Evolutionary conservation across 2,797 vertebrate genomes (phyloP), one percentile per base, ranked within the genome.

Genomic region (Gobio occitaniae): DNA sequence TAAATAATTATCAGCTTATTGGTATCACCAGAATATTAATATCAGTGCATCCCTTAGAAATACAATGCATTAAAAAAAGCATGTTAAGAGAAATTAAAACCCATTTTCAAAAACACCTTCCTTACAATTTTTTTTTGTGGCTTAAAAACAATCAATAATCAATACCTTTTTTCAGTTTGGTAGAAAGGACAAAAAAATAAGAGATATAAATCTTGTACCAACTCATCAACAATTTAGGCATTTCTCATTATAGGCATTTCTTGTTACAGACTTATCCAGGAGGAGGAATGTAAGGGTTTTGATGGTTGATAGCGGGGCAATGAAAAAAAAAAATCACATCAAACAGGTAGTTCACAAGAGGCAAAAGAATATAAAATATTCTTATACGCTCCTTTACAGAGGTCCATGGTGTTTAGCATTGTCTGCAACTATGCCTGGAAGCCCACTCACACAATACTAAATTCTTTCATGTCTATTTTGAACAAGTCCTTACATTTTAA

Each of bases 51-150:
- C 44, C 15, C n/a, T 17, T 29, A 71, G n/a, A 36, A 71, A 76
- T 19, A 47, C 54, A 76, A 54, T 17, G n/a, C n/a, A 54, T 72
- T 78, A 89, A 90, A 89, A 93, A 90, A 91, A 86, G 88, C 76
- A 85, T 80, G 87, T 25, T 12, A 21, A 59, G 36, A 25, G 13
- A 54, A 93, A 93, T 90, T 93, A 88, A 94, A 82, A 80, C 83
- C 84, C 81, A 89, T 91, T 88, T 93, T 90, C 87, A 54, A 63
- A 10, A 17, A 92, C 90, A 91, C 90, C 86, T 89, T 75, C 59
- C 82, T 71, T 50, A 2, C 50, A 17, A 17, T 17, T 44, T 44
- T 44, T 44, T 44, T 7, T 38, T 25, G 25, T 12, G 5, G 2
- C 10, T 25, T 59, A 59, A 13, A 36, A 84, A 76, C 13, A 41